Evolutionary conservation across 2,113 vertebrate species (phyloP).

Genomic region (Regulus satrapa): DNA sequence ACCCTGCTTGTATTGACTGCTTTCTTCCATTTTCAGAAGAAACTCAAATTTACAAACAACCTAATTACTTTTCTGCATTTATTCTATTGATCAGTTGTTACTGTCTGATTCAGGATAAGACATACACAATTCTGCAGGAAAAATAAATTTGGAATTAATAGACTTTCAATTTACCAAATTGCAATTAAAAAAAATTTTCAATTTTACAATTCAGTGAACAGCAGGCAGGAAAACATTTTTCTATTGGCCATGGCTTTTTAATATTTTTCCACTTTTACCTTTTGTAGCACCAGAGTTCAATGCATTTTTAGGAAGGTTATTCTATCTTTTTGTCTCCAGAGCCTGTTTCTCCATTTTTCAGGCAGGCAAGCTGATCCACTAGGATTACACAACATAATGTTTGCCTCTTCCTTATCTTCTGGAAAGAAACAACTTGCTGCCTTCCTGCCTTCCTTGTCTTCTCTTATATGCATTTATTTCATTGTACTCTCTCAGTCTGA

Average conservation of each 20-base stretch:
- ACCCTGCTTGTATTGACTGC: background rate
- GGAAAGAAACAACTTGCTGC: background rate
- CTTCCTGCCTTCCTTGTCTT: background rate
- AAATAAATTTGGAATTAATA: background rate
- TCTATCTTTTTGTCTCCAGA: background rate
- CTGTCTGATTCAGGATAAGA: background rate
- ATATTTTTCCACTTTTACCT: background rate
- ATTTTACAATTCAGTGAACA: too few species aligned
- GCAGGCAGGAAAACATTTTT: background rate
- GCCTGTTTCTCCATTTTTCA: background rate
- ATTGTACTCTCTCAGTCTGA: background rate
- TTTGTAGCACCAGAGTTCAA: background rate
- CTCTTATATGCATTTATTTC: background rate
- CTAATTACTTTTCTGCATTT: background rate
- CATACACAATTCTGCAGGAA: background rate
- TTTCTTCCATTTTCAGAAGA: background rate
- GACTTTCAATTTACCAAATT: background rate
- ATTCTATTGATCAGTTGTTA: background rate
- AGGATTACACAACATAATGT: background rate
- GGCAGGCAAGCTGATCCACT: background rate
- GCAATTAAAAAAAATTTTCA: too few species aligned
- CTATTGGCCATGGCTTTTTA: background rate
- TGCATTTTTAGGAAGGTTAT: background rate
- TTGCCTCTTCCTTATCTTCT: background rate
- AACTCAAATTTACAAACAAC: background rate